Evolutionary conservation across 2,113 vertebrate genomes (phyloP), one percentile per base, ranked within the genome.

Genomic region (Diglossa brunneiventris): DNA sequence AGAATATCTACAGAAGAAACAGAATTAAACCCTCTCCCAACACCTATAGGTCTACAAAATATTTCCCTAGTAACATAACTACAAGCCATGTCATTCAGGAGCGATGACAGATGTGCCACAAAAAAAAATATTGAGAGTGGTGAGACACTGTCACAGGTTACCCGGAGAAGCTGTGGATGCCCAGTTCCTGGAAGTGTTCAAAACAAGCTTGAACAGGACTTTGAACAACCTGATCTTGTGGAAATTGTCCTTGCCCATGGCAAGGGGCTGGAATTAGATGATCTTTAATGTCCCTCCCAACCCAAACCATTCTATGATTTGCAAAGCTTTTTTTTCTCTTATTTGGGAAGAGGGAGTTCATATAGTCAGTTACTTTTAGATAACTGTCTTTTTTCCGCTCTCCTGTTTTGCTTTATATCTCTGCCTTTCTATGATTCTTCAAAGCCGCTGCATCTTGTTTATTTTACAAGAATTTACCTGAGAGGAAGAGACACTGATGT

Each of bases 341-440:
- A 23, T 50, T 70, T 52, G 14, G 7, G 21, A 83, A 20, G 12
- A 53, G 14, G 5, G 2, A 61, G 5, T n/a, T 79, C 44, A 52
- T 49, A 23, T 3, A 66, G 28, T 11, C 37, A 37, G 6, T 64
- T 66, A 49, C 13, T 62, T 91, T 67, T 67, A 59, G 33, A 35
- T 42, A 3, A 49, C 15, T 74, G 55, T 15, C 10, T 1, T 61
- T 47, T 20, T 3, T 0, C 1, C 2, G 37, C 8, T 10, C 10
- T 30, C 20, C 33, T 9, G 3, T 41, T 82, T 72, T 39, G 33
- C 7, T 72, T 69, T 62, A 15, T 55, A 10, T 44, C 3, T 70
- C 17, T 82, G 5, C 19, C 16, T 66, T 41, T 70, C 12, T 33
- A 63, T 4, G 6, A 58, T 10, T 70, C 22, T 55, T n/a, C 46